phyloP scores from a whole-genome alignment of 2,797 vertebrate genomes.

The Numenius phaeopus region DNA sequence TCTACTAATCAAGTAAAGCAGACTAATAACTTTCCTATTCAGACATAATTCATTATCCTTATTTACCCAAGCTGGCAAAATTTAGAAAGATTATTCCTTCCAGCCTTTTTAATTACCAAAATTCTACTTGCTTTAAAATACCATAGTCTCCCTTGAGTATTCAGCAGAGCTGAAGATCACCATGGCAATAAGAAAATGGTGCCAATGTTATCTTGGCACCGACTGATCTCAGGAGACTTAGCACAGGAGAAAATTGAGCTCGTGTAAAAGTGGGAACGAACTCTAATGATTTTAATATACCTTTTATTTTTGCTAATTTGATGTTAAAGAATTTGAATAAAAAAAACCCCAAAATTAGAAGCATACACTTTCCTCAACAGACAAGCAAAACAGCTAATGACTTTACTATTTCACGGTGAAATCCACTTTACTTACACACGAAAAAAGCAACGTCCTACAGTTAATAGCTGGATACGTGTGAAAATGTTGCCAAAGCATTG shows the following conservation, averaged over 20 bases:
- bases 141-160: conserved; percentile 75
- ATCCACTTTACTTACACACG: background rate
- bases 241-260: conserved; percentile 74
- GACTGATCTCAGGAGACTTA: conserved; percentile 75
- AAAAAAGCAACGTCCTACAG: background rate
- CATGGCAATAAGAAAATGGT: conserved; percentile 83
- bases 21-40: conserved; percentile 47
- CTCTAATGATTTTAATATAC: conserved; percentile 19
- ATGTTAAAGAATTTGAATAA: conserved; percentile 66
- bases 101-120: conserved; percentile 83
- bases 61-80: conserved; percentile 74
- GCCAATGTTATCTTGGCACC: conserved; percentile 80
- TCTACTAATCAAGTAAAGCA: conserved; percentile 39
- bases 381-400: conserved; percentile 40
- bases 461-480: background rate
- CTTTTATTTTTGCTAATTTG: conserved; percentile 69
- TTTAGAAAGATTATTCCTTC: conserved; percentile 75
- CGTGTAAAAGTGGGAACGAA: conserved; percentile 55
- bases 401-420: background rate
- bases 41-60: conserved; percentile 66
- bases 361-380: conserved; percentile 47
- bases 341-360: background rate
- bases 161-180: conserved; percentile 80
- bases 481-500: background rate
- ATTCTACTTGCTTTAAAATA: conserved; percentile 82